Base-by-base conservation (phyloP, 2,888 invertebrate genomes). In the Monochamus alternatus region DNA sequence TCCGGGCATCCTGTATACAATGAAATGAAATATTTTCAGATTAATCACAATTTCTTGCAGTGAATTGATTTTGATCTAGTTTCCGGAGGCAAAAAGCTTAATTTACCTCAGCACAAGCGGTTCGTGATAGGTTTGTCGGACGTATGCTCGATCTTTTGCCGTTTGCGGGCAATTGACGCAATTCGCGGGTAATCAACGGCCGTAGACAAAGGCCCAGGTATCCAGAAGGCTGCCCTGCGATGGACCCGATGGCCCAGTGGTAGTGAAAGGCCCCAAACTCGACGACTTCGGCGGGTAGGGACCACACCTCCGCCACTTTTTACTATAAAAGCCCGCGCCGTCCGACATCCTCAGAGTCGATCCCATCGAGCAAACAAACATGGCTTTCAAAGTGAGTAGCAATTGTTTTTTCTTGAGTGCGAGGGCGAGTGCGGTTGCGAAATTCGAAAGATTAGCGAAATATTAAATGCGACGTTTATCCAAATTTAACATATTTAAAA, bases 331-430 rank as follows among this genome's bases (percentile, higher is more conserved):
- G 73, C 73, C 43, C 32, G n/a, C 62, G 22, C 73, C 62, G 58
- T 47, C 66, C 14, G 31, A 63, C 68, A 32, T 60, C 47, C 63
- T 59, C 75, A 75, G 55, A 74, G 64, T 76, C 64, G 44, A 63
- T 63, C 62, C 52, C 62, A 55, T 60, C 63, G 58, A 76, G 58
- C 74, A 59, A 60, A 64, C 78, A 74, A 81, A 81, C 83, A 85
- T 85, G 84, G 81, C 84, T 78, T 84, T 83, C 82, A 83, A 85
- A 83, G 84, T 85, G 80, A 83, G 84, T 83, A 77, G 44, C 47
- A 55, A 38, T 32, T 44, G 22, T 55, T 73, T 43, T 58, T 31
- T 74, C 58, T 73, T 47, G 62, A 60, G 69, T 74, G 59, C 30
- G 60, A 10, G 65, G 30, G 30, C 51, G 30, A 51, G 65, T 63